Evolutionary conservation across 2,113 vertebrate genomes (phyloP).

Genomic region (Ellobius talpinus): DNA sequence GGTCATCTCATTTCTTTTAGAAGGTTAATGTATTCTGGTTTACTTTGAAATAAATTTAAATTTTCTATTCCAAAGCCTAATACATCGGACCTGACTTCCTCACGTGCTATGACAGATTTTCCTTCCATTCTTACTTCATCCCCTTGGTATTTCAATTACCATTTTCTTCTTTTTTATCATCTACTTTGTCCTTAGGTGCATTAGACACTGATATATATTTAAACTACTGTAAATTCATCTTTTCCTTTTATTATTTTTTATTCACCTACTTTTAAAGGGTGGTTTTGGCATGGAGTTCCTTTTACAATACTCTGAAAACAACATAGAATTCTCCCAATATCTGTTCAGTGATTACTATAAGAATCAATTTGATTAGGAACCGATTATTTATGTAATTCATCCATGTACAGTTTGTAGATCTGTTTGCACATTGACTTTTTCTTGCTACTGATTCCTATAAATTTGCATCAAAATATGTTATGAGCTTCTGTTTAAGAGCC

Average conservation of each 20-base stretch:
- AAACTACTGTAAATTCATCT: background rate
- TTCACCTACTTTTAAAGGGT: background rate
- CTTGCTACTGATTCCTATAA: background rate
- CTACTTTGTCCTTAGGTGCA: background rate
- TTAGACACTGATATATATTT: background rate
- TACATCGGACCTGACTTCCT: background rate
- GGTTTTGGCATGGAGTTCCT: background rate
- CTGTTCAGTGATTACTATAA: background rate
- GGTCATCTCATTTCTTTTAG: background rate
- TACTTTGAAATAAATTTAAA: background rate
- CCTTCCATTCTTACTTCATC: background rate
- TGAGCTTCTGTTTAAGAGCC: background rate
- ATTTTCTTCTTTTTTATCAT: background rate
- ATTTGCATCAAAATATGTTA: background rate
- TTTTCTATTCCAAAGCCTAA: background rate
- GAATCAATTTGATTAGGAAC: background rate
- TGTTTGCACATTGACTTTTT: background rate
- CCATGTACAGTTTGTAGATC: background rate
- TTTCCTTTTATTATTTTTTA: background rate
- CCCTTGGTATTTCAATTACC: background rate
- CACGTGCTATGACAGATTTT: background rate
- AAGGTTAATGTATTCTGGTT: background rate
- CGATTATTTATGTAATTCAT: background rate
- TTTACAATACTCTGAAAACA: background rate
- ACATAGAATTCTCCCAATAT: background rate